Base-by-base conservation (phyloP, 2,113 vertebrate species). In the Ciconia boyciana region DNA sequence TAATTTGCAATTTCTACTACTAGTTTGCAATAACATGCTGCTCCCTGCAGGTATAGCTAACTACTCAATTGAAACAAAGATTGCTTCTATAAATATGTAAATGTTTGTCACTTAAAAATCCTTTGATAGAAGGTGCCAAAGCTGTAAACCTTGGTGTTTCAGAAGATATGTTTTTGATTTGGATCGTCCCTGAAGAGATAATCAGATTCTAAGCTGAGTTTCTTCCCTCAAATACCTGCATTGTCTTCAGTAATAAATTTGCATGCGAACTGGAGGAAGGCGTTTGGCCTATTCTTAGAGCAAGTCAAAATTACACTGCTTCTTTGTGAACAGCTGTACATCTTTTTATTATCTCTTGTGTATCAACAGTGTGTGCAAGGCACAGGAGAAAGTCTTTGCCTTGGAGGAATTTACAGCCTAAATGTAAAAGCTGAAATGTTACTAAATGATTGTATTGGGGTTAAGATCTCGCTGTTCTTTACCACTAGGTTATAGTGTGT, bases 241-340 rank as follows among this genome's bases (percentile, higher is more conserved):
- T 92, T 93, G 66, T 83, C 70, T 95, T 95, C 85, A 76, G 66
- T 65, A 60, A 90, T 72, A 76, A 60, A 95, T 96, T 93, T 94
- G 54, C 79, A 90, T 88, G 75, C 16, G 3, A 95, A 90, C 85
- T 88, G 90, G 85, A 94, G 85, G 91, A 96, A 95, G 84, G 65
- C 19, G 16, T 81, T 94, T 95, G 94, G 74, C 91, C 72, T 94
- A 68, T 95, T 96, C 83, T 89, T 96, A 81, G 87, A 94, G 81
- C 77, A 89, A 87, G 65, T 71, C 74, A 93, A 51, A 96, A 94
- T 91, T 87, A 68, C 31, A 0, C 69, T 83, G 48, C 57, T 75
- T 28, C 66, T 92, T 89, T 34, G 46, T 39, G 29, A 85, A 66
- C 58, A 86, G 87, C 81, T 89, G n/a, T 84, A 52, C n/a, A 16